phyloP scores from a whole-genome alignment of 2,113 vertebrate species.

The Chaetorhynchus papuensis region DNA sequence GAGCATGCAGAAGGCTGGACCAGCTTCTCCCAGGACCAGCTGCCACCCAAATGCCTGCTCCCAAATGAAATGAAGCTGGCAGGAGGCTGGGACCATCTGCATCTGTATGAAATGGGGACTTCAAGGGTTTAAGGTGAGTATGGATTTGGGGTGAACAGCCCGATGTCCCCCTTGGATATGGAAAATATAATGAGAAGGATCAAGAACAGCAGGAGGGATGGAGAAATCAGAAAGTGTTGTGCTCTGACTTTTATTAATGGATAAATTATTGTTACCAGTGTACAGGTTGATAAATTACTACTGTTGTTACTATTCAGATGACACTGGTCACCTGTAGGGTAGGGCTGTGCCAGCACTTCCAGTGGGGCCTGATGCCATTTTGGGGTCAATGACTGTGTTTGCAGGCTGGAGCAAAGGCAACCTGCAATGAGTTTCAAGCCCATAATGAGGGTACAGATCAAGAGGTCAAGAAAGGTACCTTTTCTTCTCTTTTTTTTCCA shows the following conservation, averaged over 20 bases:
- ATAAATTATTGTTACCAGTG: neutral
- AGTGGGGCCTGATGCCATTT: neutral
- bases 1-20: neutral
- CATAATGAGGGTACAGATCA: neutral
- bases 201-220: neutral
- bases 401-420: neutral
- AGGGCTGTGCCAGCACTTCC: neutral
- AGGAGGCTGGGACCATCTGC: neutral
- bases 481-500: neutral
- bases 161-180: rapidly evolving
- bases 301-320: neutral
- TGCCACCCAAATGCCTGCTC: neutral
- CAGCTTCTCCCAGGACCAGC: neutral
- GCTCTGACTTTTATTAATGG: no score
- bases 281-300: neutral
- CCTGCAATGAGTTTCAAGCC: neutral
- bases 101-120: rapidly evolving
- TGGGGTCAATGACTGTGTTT: neutral
- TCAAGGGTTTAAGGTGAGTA: neutral
- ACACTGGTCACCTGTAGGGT: neutral
- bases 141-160: neutral
- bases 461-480: neutral
- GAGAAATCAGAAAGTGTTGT: neutral
- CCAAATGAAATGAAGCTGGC: rapidly evolving
- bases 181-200: neutral